phyloP scores from a whole-genome alignment of 2,888 invertebrate genomes.

The Sylvicola cinctus region DNA sequence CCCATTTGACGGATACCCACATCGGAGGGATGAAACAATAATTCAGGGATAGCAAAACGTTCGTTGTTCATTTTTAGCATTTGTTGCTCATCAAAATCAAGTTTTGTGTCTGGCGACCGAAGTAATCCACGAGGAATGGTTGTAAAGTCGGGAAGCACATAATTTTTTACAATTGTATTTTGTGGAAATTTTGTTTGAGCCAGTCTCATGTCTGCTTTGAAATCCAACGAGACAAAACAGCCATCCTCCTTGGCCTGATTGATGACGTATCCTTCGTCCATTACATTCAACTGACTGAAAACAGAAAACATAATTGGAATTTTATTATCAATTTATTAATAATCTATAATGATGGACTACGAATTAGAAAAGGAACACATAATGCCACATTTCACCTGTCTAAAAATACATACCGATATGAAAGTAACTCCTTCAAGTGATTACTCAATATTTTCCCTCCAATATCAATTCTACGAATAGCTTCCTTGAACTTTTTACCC shows the following conservation, averaged over 20 bases:
- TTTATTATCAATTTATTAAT: not conserved
- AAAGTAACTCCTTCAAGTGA: conserved; percentile 91
- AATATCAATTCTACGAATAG: conserved; percentile 69
- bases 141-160: conserved; percentile 92
- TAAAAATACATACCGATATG: conserved; percentile 40
- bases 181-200: conserved; percentile 36
- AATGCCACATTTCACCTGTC: not conserved
- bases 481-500: conserved; percentile 45
- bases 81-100: conserved; percentile 39
- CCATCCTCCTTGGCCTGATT: conserved; percentile 97
- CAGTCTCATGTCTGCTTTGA: conserved; percentile 55
- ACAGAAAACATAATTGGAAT: conserved; percentile 12
- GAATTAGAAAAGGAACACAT: not conserved
- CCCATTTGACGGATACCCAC: conserved; percentile 85
- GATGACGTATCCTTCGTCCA: conserved; percentile 97
- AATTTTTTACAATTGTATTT: conserved; percentile 64
- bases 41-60: conserved; percentile 83
- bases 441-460: conserved; percentile 96
- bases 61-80: conserved; percentile 79
- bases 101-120: conserved; percentile 23
- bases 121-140: conserved; percentile 59
- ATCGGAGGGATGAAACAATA: conserved; percentile 86
- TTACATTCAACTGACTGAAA: conserved; percentile 73
- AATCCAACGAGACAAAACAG: conserved; percentile 78
- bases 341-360: not conserved